Evolutionary conservation across 1,140 invertebrate genomes (phyloP), one percentile per base, ranked within the genome.

Genomic region (Cylas formicarius): DNA sequence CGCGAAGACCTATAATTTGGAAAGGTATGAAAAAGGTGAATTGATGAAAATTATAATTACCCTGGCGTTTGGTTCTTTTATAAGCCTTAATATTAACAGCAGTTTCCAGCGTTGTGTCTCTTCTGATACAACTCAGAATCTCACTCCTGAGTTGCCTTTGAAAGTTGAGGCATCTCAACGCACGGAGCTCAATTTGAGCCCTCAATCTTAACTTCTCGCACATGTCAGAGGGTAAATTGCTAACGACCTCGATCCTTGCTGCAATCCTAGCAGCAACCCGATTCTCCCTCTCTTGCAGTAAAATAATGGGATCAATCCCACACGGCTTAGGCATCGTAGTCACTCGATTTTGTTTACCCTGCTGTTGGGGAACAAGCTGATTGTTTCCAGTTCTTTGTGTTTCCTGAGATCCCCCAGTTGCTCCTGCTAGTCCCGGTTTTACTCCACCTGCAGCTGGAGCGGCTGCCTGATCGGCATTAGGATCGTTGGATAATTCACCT

Each of bases 41-140:
- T 26, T 8, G 8, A n/a, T 26, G 24, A 26, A 26, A 26, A 6
- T 13, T 17, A 13, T 13, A 31, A 11, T 31, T 31, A 3, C 93
- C 90, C 68, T 97, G 94, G 2, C 91, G 73, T 68, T 99, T 99
- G 0, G 87, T 90, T 28, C 92, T 75, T 64, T 97, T 97, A 67
- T 98, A 99, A 0, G 92, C 88, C 63, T 96, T 97, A 2, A 96
- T 86, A 65, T 97, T 97, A 0, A 97, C 81, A 1, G 92, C 91
- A 7, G 94, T 97, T 71, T 98, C 95, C 20, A 98, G 66, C 0
- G 92, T 96, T 0, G 94, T 95, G 61, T 98, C 95, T 39, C 86
- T 78, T 27, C 92, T 74, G 46, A 94, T 92, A 64, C 90, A 92
- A 1, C 85, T 80, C 5, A 95, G 76, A 65, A 82, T 80, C 72